Conservation (phyloP, 2,113 vertebrate species). For the Stegastes partitus region DNA sequence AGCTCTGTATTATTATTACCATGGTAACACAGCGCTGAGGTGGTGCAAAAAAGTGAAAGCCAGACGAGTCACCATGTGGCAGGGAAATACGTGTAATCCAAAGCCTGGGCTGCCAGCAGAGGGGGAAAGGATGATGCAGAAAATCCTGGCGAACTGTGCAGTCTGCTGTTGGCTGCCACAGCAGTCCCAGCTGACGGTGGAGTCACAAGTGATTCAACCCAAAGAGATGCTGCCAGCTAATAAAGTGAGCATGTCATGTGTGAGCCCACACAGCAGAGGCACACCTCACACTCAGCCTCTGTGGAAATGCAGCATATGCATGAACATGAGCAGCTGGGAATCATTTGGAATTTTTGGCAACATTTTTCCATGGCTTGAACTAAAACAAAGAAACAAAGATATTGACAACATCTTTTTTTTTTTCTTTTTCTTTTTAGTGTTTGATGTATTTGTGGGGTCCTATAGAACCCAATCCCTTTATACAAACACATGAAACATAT, state of each 20-base stretch:
- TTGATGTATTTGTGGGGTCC: not conserved
- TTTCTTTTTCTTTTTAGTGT: not conserved
- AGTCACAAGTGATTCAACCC: slow-evolving; percentile 63
- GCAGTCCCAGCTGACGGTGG: slow-evolving; percentile 53
- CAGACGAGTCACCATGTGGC: slow-evolving; percentile 50
- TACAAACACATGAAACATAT: not conserved
- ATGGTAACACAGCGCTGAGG: slow-evolving; percentile 51
- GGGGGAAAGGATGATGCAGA: slow-evolving; percentile 71
- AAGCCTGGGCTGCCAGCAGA: not conserved
- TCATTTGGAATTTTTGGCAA: not conserved
- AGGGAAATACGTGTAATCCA: slow-evolving; percentile 63
- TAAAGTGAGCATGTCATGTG: slow-evolving; percentile 27
- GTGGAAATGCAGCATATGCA: not conserved
- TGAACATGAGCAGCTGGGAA: not conserved
- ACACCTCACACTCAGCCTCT: not conserved
- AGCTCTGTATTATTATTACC: slow-evolving; percentile 59
- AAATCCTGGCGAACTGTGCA: slow-evolving; percentile 64
- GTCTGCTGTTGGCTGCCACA: slow-evolving; percentile 46
- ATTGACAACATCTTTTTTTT: not conserved
- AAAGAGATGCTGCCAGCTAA: slow-evolving; percentile 25
- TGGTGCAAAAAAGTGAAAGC: slow-evolving; percentile 36
- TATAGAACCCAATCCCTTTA: not conserved
- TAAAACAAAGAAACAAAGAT: not conserved
- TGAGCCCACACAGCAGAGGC: not conserved
- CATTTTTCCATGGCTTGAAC: not conserved